Evolutionary conservation across 2,888 invertebrate genomes (phyloP), one percentile per base, ranked within the genome.

Genomic region (Lithophane socia): DNA sequence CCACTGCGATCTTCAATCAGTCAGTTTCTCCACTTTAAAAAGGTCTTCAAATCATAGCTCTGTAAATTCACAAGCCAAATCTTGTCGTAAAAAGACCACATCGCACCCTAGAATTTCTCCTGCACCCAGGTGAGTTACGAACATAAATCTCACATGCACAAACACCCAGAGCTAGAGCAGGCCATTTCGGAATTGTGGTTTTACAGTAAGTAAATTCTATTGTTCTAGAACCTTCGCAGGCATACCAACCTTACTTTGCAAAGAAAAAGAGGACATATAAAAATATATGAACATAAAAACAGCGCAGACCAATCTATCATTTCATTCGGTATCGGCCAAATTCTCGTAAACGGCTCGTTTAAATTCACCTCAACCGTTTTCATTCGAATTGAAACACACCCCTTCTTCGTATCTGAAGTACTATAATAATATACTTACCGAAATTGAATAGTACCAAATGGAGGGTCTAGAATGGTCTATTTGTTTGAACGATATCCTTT

Each of bases 371-470:
- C 69, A 67, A 75, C 54, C 74, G 47, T 75, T 76, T 82, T 52
- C 75, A 77, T 84, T 84, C 75, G 71, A 77, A 79, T 79, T 79
- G 77, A 80, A 86, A 86, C 73, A 84, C 70, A 79, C 69, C 77
- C 18, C 86, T 75, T 61, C 75, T 79, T 77, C 79, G 84, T 73
- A 82, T 72, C 75, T 70, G 58, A 77, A 79, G 80, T 78, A 71
- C 78, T 72, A 67, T 78, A 73, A 80, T 86, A 86, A 86, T 86
- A 80, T 79, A 84, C 85, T 86, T 75, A 79, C 72, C 63, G 49
- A 86, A 86, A 86, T 84, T 85, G 86, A 86, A 84, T 75, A 79
- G 67, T 79, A 74, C 69, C 54, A 82, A 84, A 80, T 71, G 86
- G 74, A 73, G 75, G 69, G 73, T 83, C 73, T 79, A 66, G 69